Percentiles rank a stretch among this genome's conserved stretches.
phyloP scores from a whole-genome alignment of 92 coral and sea anemone species.

The Bergia sp. region DNA sequence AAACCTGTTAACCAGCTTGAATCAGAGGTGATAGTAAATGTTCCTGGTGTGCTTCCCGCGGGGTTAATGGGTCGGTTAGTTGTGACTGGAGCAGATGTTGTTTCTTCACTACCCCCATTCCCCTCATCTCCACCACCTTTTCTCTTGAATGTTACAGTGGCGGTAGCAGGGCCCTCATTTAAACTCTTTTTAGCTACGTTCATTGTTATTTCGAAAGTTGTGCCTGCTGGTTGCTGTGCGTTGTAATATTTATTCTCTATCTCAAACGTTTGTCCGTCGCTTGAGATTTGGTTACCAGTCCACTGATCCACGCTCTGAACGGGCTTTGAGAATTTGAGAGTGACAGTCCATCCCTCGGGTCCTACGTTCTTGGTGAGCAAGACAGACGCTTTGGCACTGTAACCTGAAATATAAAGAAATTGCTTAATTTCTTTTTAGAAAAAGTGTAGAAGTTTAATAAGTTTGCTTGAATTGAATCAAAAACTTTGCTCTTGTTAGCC shows the following conservation, averaged over 20 bases:
- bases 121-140: background rate
- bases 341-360: slow-evolving; percentile 51
- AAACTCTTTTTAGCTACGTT: background rate
- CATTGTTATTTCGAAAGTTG: background rate
- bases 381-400: background rate
- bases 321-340: slow-evolving; percentile 44
- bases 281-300: slow-evolving; percentile 30
- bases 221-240: background rate
- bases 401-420: background rate
- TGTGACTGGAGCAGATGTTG: background rate
- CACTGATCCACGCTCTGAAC: slow-evolving; percentile 42
- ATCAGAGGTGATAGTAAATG: no score
- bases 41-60: background rate
- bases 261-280: slow-evolving; percentile 11
- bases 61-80: background rate
- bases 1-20: no score
- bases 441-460: no score
- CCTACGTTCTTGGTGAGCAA: slow-evolving; percentile 40
- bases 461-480: no score
- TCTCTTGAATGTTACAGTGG: background rate
- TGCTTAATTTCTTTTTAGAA: no score
- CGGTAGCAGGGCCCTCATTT: background rate
- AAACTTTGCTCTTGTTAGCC: no score
- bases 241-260: slow-evolving; percentile 15
- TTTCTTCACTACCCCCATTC: background rate